Evolutionary conservation across 2,888 invertebrate genomes (phyloP).

Genomic region (Pandemis corylana): DNA sequence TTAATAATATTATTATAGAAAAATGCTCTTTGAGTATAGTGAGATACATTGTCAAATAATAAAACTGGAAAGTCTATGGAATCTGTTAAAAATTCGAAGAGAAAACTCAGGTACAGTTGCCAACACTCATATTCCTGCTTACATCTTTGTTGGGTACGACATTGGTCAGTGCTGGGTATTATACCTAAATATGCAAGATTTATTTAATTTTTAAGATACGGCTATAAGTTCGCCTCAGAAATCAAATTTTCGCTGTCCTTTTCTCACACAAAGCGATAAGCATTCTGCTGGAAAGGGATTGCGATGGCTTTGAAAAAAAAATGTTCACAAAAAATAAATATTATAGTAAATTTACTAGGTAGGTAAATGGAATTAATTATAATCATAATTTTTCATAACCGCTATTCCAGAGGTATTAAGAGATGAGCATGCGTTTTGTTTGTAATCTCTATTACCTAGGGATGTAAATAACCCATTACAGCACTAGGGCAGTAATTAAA

Average conservation of each 20-base stretch:
- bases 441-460: background rate
- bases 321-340: too few species aligned
- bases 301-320: too few species aligned
- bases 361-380: background rate
- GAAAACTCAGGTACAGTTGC: background rate
- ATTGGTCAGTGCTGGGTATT: background rate
- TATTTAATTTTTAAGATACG: too few species aligned
- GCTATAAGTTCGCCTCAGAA: too few species aligned
- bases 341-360: background rate
- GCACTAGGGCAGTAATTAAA: background rate
- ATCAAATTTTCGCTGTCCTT: too few species aligned
- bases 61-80: constrained; percentile 48
- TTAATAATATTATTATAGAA: constrained; percentile 63
- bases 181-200: too few species aligned
- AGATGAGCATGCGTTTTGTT: background rate
- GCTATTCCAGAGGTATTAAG: background rate
- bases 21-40: constrained; percentile 81
- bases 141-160: background rate
- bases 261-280: too few species aligned
- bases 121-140: too few species aligned
- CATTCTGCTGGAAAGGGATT: too few species aligned
- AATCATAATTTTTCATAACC: background rate
- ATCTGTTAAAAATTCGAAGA: constrained; percentile 21
- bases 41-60: constrained; percentile 66
- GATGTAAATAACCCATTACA: background rate